Evolutionary conservation across 2,888 invertebrate genomes (phyloP).

Genomic region (Oligia strigilis): DNA sequence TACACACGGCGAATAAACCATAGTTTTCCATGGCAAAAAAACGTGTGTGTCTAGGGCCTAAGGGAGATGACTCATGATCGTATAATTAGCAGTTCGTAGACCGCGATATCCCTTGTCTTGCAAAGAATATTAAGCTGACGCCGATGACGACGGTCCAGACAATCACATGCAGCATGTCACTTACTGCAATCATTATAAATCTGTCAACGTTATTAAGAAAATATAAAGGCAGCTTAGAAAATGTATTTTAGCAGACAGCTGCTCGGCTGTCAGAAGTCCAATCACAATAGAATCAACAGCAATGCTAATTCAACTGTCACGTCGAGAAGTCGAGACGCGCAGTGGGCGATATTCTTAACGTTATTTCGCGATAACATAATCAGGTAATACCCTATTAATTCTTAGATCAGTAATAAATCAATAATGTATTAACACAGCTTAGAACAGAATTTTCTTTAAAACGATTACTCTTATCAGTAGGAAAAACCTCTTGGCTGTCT

Average conservation of each 20-base stretch:
- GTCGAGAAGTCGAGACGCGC: not conserved
- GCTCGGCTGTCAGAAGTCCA: not conserved
- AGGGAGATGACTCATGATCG: too few species aligned
- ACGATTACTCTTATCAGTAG: constrained; percentile 24
- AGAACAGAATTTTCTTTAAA: constrained; percentile 28
- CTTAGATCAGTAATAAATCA: constrained; percentile 48
- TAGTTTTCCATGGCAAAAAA: too few species aligned
- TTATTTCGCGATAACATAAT: constrained; percentile 33
- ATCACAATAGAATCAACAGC: not conserved
- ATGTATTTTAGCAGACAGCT: not conserved
- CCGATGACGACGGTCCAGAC: not conserved
- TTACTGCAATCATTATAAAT: not conserved
- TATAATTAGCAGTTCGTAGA: not conserved
- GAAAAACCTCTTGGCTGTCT: constrained; percentile 18
- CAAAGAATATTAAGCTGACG: not conserved
- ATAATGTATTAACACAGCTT: constrained; percentile 16
- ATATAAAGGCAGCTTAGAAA: not conserved
- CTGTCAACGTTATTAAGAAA: not conserved
- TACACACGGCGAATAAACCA: too few species aligned
- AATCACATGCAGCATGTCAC: not conserved
- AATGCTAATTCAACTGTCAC: constrained; percentile 28
- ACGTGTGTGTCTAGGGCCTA: too few species aligned
- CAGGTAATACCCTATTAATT: constrained; percentile 43
- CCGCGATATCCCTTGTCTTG: not conserved
- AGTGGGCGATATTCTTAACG: constrained; percentile 32